A percentile compares a stretch with the other conserved stretches of the same genome.
phyloP scores from a whole-genome alignment of 2,888 invertebrate genomes.

The Pristionchus fissidentatus region DNA sequence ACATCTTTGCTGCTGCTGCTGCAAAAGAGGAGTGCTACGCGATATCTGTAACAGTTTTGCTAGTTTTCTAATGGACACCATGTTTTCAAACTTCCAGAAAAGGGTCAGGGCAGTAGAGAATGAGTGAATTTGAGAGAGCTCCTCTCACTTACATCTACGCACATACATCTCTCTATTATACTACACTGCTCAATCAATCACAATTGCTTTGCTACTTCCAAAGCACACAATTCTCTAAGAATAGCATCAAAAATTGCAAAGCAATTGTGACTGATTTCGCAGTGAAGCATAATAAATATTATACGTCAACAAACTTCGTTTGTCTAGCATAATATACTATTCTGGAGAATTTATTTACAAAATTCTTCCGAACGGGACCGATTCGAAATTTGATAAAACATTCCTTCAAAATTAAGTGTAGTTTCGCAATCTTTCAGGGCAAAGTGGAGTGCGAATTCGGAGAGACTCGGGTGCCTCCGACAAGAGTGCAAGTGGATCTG shows the following conservation, averaged over 20 bases:
- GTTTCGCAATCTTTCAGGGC: neutral
- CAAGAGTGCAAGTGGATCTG: neutral
- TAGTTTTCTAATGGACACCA: too few relatives aligned
- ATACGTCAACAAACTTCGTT: neutral
- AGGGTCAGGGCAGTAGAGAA: too few relatives aligned
- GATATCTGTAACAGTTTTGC: neutral
- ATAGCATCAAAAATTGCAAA: too few relatives aligned
- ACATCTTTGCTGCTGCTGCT: neutral
- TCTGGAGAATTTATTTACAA: neutral
- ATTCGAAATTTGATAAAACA: neutral
- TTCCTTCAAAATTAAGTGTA: neutral
- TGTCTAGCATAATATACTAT: neutral
- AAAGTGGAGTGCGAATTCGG: constrained; percentile 13
- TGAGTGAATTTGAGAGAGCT: too few relatives aligned
- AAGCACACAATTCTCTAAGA: too few relatives aligned
- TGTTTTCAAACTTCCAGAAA: neutral
- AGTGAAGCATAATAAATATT: neutral
- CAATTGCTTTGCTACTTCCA: too few relatives aligned
- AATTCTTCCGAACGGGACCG: neutral
- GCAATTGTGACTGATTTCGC: too few relatives aligned
- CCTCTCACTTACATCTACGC: too few relatives aligned
- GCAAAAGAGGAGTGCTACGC: constrained; percentile 36
- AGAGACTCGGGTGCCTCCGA: neutral
- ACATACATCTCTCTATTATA: too few relatives aligned
- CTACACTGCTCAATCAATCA: too few relatives aligned